Percentiles rank a stretch among this genome's conserved stretches.
Conservation (phyloP, 35 echinoderm and acorn worm species). For the Apostichopus japonicus region DNA sequence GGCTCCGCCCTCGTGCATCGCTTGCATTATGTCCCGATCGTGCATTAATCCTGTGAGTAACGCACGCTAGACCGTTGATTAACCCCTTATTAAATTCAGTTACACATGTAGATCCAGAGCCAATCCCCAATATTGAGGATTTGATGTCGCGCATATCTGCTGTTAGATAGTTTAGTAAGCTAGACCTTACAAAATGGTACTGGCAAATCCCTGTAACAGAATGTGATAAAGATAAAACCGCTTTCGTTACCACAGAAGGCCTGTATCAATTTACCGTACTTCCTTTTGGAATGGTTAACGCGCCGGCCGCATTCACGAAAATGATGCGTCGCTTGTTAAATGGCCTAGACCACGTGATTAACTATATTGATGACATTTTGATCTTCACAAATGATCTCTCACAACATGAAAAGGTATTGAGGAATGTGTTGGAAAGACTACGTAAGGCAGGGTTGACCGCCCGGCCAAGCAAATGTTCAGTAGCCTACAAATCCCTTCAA, state of each 20-base stretch:
- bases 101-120: slow-evolving; percentile 38
- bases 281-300: slow-evolving; percentile 71
- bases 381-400: slow-evolving; percentile 2
- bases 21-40: no score
- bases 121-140: slow-evolving; percentile 21
- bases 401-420: background rate
- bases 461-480: slow-evolving; percentile 30
- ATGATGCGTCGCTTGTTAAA: slow-evolving; percentile 65
- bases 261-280: slow-evolving; percentile 64
- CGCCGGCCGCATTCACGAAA: slow-evolving; percentile 34
- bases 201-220: slow-evolving; percentile 69
- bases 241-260: slow-evolving; percentile 59
- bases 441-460: background rate
- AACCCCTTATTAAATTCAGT: slow-evolving; percentile 60
- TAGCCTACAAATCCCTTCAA: slow-evolving; percentile 1
- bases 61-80: no score
- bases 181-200: slow-evolving; percentile 65
- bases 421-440: background rate
- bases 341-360: slow-evolving; percentile 34
- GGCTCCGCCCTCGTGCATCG: no score
- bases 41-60: no score
- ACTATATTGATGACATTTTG: slow-evolving; percentile 45
- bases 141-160: slow-evolving; percentile 36
- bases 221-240: slow-evolving; percentile 63
- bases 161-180: slow-evolving; percentile 47